Percentiles rank a stretch among this genome's conserved stretches.
Evolutionary conservation across 2,888 invertebrate genomes (phyloP).

Genomic region (Junonia oenone): DNA sequence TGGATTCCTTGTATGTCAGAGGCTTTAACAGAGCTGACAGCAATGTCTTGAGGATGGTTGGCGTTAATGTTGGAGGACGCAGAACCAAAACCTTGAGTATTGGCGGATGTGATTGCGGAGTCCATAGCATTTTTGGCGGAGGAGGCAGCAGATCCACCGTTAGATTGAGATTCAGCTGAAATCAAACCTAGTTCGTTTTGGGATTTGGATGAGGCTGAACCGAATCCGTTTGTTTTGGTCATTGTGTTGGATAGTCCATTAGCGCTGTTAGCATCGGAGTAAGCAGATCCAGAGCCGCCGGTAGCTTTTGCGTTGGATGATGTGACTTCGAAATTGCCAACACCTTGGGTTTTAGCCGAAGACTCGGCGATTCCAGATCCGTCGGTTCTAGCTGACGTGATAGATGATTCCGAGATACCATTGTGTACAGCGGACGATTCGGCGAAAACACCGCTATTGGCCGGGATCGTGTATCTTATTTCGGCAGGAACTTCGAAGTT

Average conservation of each 20-base stretch:
- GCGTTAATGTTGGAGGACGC: conserved; percentile 53
- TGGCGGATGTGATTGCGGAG: conserved; percentile 42
- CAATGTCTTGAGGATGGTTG: conserved; percentile 41
- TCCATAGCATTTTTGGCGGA: conserved; percentile 38
- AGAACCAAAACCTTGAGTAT: conserved; percentile 44
- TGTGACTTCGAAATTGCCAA: conserved; percentile 45
- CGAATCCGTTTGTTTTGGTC: conserved; percentile 44
- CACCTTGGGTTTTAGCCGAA: conserved; percentile 48
- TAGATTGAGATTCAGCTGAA: conserved; percentile 38
- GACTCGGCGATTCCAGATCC: conserved; percentile 52
- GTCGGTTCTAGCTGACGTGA: conserved; percentile 45
- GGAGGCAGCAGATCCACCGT: conserved; percentile 43
- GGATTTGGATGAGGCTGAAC: conserved; percentile 48
- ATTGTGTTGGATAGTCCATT: conserved; percentile 44
- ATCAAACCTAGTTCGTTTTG: conserved; percentile 39
- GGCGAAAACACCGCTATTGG: conserved; percentile 36
- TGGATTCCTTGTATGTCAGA: conserved; percentile 45
- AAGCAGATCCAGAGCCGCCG: conserved; percentile 48
- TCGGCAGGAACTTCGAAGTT: conserved; percentile 48
- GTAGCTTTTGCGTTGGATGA: conserved; percentile 50
- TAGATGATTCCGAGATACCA: conserved; percentile 45
- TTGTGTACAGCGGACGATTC: conserved; percentile 50
- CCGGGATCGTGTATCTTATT: conserved; percentile 36
- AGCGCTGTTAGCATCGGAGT: conserved; percentile 50
- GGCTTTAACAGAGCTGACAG: conserved; percentile 43